Percentiles rank a stretch among this genome's conserved stretches.
Evolutionary conservation across 2,113 vertebrate genomes (phyloP).

Genomic region (Seriola quinqueradiata): DNA sequence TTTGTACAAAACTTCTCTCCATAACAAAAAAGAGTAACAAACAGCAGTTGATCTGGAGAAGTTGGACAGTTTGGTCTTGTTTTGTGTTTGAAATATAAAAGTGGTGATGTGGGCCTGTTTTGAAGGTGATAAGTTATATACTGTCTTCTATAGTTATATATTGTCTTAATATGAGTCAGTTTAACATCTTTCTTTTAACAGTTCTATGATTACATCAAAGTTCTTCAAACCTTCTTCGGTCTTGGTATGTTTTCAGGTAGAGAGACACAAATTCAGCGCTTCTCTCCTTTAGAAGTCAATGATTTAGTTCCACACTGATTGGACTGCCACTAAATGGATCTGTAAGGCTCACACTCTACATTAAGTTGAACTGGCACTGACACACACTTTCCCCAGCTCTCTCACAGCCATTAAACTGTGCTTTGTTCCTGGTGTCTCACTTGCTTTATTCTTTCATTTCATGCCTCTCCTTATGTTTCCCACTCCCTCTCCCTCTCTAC

Average conservation of each 20-base stretch:
- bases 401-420: constrained; percentile 50
- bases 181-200: neutral
- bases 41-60: neutral
- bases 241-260: neutral
- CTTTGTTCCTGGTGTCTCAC: constrained; percentile 51
- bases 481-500: constrained; percentile 34
- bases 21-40: neutral
- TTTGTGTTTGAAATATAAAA: neutral
- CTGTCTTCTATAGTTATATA: neutral
- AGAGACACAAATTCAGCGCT: neutral
- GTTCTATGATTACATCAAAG: neutral
- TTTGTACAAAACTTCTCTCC: neutral
- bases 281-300: constrained; percentile 9
- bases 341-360: constrained; percentile 28
- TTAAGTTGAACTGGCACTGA: constrained; percentile 32
- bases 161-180: neutral
- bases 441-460: constrained; percentile 51
- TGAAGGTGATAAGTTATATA: neutral
- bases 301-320: constrained; percentile 33
- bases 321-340: constrained; percentile 19
- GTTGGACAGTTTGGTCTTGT: neutral
- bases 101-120: neutral
- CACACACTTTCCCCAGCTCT: constrained; percentile 37
- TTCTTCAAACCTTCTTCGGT: neutral
- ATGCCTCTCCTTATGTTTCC: constrained; percentile 42